Evolutionary conservation across 1,140 invertebrate species (phyloP).

Genomic region (Pogonognathellus flavescens): DNA sequence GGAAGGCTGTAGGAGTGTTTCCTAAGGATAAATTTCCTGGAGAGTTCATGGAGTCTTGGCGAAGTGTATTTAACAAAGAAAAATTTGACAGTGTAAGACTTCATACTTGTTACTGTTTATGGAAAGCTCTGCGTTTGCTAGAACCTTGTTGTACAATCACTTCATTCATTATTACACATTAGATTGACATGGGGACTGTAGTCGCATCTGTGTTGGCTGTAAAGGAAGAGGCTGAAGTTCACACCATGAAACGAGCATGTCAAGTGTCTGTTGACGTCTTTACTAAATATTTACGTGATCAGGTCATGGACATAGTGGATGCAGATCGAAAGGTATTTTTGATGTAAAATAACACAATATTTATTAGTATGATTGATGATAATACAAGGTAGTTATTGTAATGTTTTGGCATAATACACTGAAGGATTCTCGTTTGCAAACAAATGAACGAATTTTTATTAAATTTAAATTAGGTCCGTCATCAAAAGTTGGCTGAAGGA

Average conservation of each 20-base stretch:
- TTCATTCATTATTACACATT: slow-evolving; percentile 15
- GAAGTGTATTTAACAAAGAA: slow-evolving; percentile 80
- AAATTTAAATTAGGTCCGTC: slow-evolving; percentile 73
- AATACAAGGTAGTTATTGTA: no score
- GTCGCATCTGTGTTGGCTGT: slow-evolving; percentile 91
- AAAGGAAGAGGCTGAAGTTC: slow-evolving; percentile 95
- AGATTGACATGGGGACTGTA: slow-evolving; percentile 88
- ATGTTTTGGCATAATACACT: no score
- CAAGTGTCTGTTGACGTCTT: slow-evolving; percentile 95
- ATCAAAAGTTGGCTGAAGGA: slow-evolving; percentile 94
- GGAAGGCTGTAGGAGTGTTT: slow-evolving; percentile 93
- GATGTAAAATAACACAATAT: neutral
- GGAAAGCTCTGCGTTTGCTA: neutral
- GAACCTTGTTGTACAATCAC: neutral
- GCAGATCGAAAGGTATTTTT: slow-evolving; percentile 86
- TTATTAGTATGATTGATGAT: slow-evolving; percentile 14
- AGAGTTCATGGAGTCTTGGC: slow-evolving; percentile 94
- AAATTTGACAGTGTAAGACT: slow-evolving; percentile 82
- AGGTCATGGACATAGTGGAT: slow-evolving; percentile 99
- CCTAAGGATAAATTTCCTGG: slow-evolving; percentile 94
- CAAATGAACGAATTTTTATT: no score
- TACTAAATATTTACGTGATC: slow-evolving; percentile 95
- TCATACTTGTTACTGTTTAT: neutral
- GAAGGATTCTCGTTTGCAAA: no score
- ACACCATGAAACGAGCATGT: slow-evolving; percentile 94